Conservation (phyloP, 92 coral and sea anemone species). For the Heliopora coerulea region DNA sequence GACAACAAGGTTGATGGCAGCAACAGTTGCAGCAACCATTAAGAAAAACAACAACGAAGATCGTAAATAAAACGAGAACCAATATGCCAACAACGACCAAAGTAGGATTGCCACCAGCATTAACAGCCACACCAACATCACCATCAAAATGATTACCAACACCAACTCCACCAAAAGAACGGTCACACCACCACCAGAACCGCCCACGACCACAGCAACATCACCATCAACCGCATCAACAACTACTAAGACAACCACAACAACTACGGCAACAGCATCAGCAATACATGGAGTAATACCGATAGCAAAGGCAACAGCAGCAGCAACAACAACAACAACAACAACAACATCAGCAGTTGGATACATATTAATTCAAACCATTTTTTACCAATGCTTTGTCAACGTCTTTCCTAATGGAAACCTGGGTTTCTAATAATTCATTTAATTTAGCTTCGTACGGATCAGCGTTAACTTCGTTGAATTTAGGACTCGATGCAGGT, state of each 20-base stretch:
- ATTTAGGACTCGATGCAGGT: background rate
- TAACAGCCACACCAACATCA: no score
- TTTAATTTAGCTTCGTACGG: constrained; percentile 12
- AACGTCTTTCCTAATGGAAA: constrained; percentile 2
- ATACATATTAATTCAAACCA: background rate
- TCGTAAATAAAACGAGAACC: background rate
- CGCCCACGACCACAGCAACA: no score
- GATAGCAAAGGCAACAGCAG: background rate
- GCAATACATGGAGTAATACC: constrained; percentile 7
- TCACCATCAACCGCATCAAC: no score
- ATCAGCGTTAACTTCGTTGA: background rate
- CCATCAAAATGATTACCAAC: no score
- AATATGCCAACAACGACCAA: no score
- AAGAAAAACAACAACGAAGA: no score
- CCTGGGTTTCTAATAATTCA: constrained; percentile 27
- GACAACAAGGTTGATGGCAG: no score
- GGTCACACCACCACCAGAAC: no score
- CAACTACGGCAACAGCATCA: background rate
- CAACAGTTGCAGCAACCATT: no score
- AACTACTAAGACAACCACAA: background rate
- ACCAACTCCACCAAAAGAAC: no score
- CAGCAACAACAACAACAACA: background rate
- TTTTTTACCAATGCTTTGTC: constrained; percentile 22
- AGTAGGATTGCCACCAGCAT: no score
- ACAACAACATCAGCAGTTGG: constrained; percentile 8